These are phyloP conservation scores for Chloromyia formosa DNA, from an alignment of 2,888 invertebrate species.

Conservation along the genomic window DNA sequence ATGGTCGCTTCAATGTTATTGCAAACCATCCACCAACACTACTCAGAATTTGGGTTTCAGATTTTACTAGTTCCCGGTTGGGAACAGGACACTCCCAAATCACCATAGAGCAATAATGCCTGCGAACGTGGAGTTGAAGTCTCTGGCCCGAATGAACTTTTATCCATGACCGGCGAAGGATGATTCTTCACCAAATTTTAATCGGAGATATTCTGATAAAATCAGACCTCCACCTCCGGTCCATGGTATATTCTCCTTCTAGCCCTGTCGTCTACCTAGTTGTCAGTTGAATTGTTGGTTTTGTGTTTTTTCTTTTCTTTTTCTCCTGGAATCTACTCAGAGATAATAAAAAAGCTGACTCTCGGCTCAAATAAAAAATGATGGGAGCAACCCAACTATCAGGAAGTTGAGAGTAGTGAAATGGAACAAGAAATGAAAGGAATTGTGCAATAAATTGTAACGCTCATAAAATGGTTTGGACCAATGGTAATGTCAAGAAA, in stretches of 20 bases:
- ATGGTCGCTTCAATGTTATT: too few relatives aligned
- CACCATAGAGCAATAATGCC: background rate
- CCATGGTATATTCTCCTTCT: too few relatives aligned
- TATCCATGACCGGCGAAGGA: background rate
- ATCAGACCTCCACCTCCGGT: background rate
- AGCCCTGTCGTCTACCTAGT: background rate
- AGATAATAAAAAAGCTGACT: background rate
- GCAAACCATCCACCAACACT: background rate
- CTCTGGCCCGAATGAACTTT: slow-evolving; percentile 18
- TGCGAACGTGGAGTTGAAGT: slow-evolving; percentile 5
- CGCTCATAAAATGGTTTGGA: slow-evolving; percentile 26
- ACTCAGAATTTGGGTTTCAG: background rate
- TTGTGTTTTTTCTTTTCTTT: background rate
- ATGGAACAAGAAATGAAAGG: slow-evolving; percentile 6
- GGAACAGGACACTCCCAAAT: slow-evolving; percentile 6
- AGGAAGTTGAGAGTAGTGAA: slow-evolving; percentile 3
- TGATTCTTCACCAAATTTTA: background rate
- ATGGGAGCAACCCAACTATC: background rate
- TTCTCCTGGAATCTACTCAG: too few relatives aligned
- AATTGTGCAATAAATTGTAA: slow-evolving; percentile 12
- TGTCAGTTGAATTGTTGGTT: background rate
- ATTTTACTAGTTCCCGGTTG: background rate
- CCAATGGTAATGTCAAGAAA: background rate
- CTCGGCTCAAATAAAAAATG: background rate
- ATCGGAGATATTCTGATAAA: slow-evolving; percentile 21